These are phyloP conservation scores for Beris chalybata DNA, from an alignment of 2,888 invertebrate species.

Conservation along the genomic window DNA sequence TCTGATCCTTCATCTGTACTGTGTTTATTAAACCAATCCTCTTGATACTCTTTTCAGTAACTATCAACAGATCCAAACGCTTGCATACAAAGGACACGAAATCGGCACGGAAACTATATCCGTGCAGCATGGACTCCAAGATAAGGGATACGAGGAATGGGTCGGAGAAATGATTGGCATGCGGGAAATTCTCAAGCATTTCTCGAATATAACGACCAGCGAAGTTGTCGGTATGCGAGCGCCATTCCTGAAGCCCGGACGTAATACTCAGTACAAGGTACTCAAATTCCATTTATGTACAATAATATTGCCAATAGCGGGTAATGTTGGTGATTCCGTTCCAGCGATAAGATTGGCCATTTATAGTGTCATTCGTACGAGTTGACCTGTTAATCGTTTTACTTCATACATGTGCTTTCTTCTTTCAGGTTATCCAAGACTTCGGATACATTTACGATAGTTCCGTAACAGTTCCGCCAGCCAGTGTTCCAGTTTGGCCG, in stretches of 20 bases:
- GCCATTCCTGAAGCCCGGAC: constrained; percentile 88
- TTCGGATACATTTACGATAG: constrained; percentile 93
- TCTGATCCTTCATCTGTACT: constrained; percentile 4
- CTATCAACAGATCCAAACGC: constrained; percentile 87
- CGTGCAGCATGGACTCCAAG: constrained; percentile 80
- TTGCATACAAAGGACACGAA: constrained; percentile 89
- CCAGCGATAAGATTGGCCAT: background rate
- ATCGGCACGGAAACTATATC: constrained; percentile 66
- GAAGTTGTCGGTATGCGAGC: constrained; percentile 87
- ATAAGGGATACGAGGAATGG: constrained; percentile 91
- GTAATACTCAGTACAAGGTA: constrained; percentile 90
- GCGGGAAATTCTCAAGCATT: constrained; percentile 81
- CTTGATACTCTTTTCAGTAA: constrained; percentile 67
- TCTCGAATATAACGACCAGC: constrained; percentile 77
- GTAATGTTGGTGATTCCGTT: background rate
- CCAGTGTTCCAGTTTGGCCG: constrained; percentile 84
- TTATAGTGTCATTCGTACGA: background rate
- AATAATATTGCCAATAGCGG: background rate
- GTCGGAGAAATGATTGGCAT: constrained; percentile 92
- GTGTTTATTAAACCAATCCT: constrained; percentile 2
- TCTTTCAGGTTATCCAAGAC: constrained; percentile 78
- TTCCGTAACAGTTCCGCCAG: constrained; percentile 83
- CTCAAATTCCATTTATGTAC: constrained; percentile 20
- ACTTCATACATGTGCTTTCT: constrained; percentile 16
- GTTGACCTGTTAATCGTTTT: background rate